Evolutionary conservation across 2,888 invertebrate genomes (phyloP), one percentile per base, ranked within the genome.

Genomic region (Theodoxus fluviatilis): DNA sequence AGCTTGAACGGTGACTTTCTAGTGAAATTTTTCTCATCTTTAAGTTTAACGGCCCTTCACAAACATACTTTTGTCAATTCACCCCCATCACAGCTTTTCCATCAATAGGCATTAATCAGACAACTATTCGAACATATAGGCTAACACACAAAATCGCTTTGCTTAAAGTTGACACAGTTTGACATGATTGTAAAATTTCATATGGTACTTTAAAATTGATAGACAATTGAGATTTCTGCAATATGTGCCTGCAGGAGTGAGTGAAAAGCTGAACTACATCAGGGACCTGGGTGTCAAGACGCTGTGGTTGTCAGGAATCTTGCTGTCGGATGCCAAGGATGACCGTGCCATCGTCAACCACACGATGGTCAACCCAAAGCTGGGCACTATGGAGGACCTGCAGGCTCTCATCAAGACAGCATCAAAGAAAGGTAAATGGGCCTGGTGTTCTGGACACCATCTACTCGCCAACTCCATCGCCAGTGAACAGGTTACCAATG

Each of bases 341-440:
- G 94, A 94, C 0, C 94, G 94, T 80, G 95, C 95, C 82, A 92
- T 95, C 78, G 71, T 92, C 37, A 90, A 95, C 87, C 94, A 93
- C 85, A 91, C 88, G 71, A 89, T 90, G n/a, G 91, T 95, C 47
- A 92, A 94, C 78, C 85, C 91, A 0, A 90, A 90, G 67, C 94
- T 92, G 80, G 95, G 95, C 0, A 92, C 91, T 0, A 88, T 93
- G 84, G 89, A 88, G 0, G 93, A 94, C 83, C 92, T 95, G 68
- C 79, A 80, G 9, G 55, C 68, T 1, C 80, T 87, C 33, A 69
- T 86, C 2, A 81, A 81, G 68, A 76, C 75, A 38, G 75, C 81
- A 35, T 83, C 84, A 63, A 82, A 83, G 68, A 79, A 80, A 67
- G 81, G 84, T 84, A 75, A 49, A 71, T 47, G 55, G 18, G n/a